These are phyloP conservation scores for Conger conger DNA, from an alignment of 2,113 vertebrate species.

Conservation along the genomic window DNA sequence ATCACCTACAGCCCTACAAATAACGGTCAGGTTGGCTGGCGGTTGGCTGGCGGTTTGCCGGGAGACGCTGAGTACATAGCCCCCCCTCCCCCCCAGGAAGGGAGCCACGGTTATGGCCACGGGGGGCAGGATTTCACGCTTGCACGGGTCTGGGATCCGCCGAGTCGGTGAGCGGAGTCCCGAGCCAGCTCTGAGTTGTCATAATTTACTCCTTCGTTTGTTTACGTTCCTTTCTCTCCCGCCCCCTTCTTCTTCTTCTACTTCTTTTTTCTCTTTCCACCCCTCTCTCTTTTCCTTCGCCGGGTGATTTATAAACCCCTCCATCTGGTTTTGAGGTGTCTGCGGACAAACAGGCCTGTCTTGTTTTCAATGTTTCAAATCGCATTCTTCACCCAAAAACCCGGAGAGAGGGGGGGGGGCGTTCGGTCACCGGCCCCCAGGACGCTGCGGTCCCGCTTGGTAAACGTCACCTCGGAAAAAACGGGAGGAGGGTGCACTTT, in stretches of 20 bases:
- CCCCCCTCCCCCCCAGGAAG: no score
- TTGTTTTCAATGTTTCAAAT: conserved; percentile 38
- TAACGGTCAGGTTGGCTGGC: neutral
- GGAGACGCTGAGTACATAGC: neutral
- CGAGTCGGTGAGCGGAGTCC: conserved; percentile 52
- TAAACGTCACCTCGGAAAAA: conserved; percentile 59
- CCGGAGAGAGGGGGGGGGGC: neutral
- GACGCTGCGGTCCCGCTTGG: conserved; percentile 59
- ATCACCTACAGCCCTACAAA: neutral
- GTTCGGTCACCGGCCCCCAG: conserved; percentile 29
- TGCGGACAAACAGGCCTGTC: conserved; percentile 48
- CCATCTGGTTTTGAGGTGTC: conserved; percentile 62
- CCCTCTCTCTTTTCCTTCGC: conserved; percentile 35
- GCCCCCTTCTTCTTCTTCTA: conserved; percentile 8
- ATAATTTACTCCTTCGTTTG: conserved; percentile 39
- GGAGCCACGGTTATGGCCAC: neutral
- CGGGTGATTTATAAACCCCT: conserved; percentile 55
- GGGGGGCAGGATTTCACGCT: neutral
- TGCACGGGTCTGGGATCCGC: conserved; percentile 27
- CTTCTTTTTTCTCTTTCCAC: neutral
- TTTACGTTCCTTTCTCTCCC: conserved; percentile 17
- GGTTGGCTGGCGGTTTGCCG: neutral
- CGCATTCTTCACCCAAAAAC: conserved; percentile 21
- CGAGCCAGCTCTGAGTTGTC: conserved; percentile 35
- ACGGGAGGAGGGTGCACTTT: neutral